These are phyloP conservation scores for Falco columbarius DNA, from an alignment of 2,797 vertebrate species.

Conservation along the genomic window DNA sequence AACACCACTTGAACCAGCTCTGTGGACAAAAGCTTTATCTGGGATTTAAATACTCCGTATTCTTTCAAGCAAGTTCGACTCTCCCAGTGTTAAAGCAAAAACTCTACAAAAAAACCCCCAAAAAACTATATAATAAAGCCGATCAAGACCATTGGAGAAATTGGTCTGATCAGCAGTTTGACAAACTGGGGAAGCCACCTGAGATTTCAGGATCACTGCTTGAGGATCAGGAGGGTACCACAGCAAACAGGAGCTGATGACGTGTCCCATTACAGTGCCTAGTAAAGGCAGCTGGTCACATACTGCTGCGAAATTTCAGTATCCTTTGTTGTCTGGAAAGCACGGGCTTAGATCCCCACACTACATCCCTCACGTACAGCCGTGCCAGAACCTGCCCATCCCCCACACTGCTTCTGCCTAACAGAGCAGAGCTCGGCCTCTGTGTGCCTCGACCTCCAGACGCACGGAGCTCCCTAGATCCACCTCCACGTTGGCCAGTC, in stretches of 20 bases:
- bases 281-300: not conserved
- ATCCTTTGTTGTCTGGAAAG: not conserved
- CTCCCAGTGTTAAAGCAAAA: accelerated
- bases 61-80: not conserved
- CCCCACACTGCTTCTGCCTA: not conserved
- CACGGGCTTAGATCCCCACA: not conserved
- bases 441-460: not conserved
- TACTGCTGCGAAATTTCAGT: not conserved
- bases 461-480: not conserved
- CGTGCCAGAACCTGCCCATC: not conserved
- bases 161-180: not conserved
- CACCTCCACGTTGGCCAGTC: not conserved
- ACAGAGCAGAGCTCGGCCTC: not conserved
- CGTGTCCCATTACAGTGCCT: not conserved
- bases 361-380: not conserved
- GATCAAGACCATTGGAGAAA: not conserved
- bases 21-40: not conserved
- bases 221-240: not conserved
- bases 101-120: not conserved
- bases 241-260: not conserved
- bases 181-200: not conserved
- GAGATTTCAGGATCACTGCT: not conserved
- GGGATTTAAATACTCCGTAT: not conserved
- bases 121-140: not conserved
- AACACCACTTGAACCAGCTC: not conserved